phyloP scores from a whole-genome alignment of 30 jellyfish, hydroid and myxozoan species.

The Pelagia noctiluca region DNA sequence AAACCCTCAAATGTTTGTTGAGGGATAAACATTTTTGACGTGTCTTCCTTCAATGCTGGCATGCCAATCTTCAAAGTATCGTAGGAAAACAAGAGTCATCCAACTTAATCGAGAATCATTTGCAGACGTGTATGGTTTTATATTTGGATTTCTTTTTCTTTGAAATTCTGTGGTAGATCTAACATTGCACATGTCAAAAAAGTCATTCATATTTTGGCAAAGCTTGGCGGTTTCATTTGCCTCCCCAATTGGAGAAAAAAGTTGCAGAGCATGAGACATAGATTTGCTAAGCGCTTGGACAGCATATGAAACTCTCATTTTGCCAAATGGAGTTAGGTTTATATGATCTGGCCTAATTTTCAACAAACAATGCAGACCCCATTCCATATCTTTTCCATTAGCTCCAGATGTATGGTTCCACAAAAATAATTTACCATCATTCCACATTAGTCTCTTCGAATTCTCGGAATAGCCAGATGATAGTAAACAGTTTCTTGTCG shows the following conservation, averaged over 20 bases:
- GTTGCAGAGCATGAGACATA: slow-evolving; percentile 42
- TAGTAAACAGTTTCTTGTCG: slow-evolving; percentile 55
- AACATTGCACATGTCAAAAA: slow-evolving; percentile 64
- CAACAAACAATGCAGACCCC: slow-evolving; percentile 34
- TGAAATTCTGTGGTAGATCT: slow-evolving; percentile 25
- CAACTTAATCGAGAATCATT: slow-evolving; percentile 52
- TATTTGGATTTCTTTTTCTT: slow-evolving; percentile 14
- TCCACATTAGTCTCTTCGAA: slow-evolving; percentile 44
- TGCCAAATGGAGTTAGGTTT: slow-evolving; percentile 20
- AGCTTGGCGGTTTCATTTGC: slow-evolving; percentile 58
- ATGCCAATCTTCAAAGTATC: slow-evolving; percentile 51
- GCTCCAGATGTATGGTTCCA: slow-evolving; percentile 60
- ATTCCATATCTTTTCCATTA: slow-evolving; percentile 51
- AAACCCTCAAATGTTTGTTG: slow-evolving; percentile 26
- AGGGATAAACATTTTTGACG: slow-evolving; percentile 14
- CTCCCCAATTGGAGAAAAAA: slow-evolving; percentile 35
- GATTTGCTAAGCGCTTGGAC: slow-evolving; percentile 58
- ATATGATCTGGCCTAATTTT: slow-evolving; percentile 35
- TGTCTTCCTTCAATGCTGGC: slow-evolving; percentile 28
- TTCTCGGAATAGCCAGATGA: slow-evolving; percentile 45
- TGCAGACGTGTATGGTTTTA: slow-evolving; percentile 39
- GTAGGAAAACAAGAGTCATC: slow-evolving; percentile 29
- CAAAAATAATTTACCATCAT: slow-evolving; percentile 41
- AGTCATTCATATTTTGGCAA: slow-evolving; percentile 44
- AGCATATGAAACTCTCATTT: slow-evolving; percentile 65